phyloP scores from a whole-genome alignment of 2,888 invertebrate genomes.

The Lamellibrachia satsuma region DNA sequence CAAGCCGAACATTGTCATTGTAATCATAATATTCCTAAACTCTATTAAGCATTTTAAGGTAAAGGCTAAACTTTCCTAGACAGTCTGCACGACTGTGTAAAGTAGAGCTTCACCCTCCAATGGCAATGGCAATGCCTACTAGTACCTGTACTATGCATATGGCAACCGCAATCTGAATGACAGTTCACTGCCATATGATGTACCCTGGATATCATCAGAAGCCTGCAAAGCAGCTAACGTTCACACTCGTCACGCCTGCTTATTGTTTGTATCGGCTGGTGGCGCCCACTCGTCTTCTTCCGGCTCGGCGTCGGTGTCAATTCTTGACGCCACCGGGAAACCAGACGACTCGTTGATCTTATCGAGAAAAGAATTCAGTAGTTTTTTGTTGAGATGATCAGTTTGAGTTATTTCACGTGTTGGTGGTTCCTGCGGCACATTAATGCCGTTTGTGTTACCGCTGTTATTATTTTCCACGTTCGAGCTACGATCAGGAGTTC shows the following conservation, averaged over 20 bases:
- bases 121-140: too few species aligned
- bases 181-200: not conserved
- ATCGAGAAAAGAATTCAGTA: conserved; percentile 44
- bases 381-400: conserved; percentile 46
- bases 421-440: conserved; percentile 20
- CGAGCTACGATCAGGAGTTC: not conserved
- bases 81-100: too few species aligned
- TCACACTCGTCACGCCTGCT: not conserved
- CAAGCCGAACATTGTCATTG: too few species aligned
- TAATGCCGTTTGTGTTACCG: not conserved
- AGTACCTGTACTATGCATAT: not conserved
- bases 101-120: too few species aligned
- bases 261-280: not conserved
- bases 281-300: conserved; percentile 24
- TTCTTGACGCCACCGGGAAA: conserved; percentile 36
- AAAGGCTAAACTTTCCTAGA: too few species aligned
- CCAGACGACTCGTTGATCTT: conserved; percentile 41
- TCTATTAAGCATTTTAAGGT: too few species aligned
- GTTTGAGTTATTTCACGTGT: conserved; percentile 44
- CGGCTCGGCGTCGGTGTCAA: conserved; percentile 28
- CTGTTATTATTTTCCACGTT: not conserved
- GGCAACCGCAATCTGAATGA: not conserved
- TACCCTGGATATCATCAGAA: not conserved
- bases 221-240: not conserved
- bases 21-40: too few species aligned